Evolutionary conservation across 23 tunicate species (phyloP), one percentile per base, ranked within the genome.

Genomic region (Clavelina lepadiformis): DNA sequence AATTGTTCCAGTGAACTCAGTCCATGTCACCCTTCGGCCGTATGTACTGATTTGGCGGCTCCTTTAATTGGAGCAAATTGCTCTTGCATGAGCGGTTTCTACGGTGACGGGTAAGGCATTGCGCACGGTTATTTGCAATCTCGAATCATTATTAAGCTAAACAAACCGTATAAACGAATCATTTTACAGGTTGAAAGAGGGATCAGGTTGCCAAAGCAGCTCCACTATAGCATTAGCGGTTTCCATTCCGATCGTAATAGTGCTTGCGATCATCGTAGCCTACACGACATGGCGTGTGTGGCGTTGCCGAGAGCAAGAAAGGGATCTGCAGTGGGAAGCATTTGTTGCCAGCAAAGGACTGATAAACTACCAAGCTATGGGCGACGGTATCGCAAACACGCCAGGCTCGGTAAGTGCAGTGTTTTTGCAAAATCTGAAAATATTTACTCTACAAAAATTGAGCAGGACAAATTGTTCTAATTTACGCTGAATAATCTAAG

Each of bases 41-140:
- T 46, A 46, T 66, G 72, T 28, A 66, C 15, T 28, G 72, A 66
- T 46, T 22, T 23, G 4, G 35, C 33, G 2, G 72, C 56, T 27
- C 56, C 56, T 2, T 3, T 6, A 27, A 20, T 66, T 24, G 72
- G 72, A 33, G 72, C 72, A 15, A 8, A 25, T 7, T 66, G 72
- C 22, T 44, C 33, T 28, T 66, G 72, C 25, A 46, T 24, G 37
- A 46, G 7, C 5, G 34, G 41, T n/a, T 66, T 46, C 35, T 66
- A 46, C 24, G 72, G 72, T n/a, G 56, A 66, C 35, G 72, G 72
- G 72, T 66, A 46, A 24, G 72, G 7, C 7, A 28, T 7, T 28
- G 7, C 31, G 35, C 30, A n/a, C n/a, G n/a, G n/a, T n/a, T n/a
- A n/a, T n/a, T n/a, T n/a, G n/a, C n/a, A n/a, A n/a, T n/a, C n/a